Conservation (phyloP, 2,888 invertebrate genomes). For the Thysanoteuthis rhombus region DNA sequence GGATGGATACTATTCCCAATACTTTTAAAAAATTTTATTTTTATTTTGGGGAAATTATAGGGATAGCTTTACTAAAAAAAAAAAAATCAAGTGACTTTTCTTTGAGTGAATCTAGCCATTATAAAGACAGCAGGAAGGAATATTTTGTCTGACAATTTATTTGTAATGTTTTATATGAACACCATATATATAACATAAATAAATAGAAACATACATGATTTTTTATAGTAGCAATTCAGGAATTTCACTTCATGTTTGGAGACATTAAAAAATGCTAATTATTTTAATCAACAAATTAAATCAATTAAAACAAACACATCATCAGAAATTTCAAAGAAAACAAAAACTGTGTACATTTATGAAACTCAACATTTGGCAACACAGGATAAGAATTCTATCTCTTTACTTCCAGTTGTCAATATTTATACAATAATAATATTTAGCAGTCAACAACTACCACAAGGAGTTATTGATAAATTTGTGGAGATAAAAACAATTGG, state of each 20-base stretch:
- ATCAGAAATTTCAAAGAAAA: neutral
- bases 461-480: neutral
- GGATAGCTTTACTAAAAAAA: neutral
- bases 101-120: neutral
- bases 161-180: neutral
- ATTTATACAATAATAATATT: neutral
- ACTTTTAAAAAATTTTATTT: neutral
- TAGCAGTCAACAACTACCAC: neutral
- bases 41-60: neutral
- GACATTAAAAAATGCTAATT: neutral
- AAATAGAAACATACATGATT: neutral
- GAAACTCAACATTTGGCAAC: neutral
- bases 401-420: neutral
- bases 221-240: neutral
- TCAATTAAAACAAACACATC: neutral
- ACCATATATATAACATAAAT: neutral
- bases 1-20: neutral
- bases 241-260: neutral
- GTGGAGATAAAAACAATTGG: neutral
- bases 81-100: neutral
- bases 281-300: neutral
- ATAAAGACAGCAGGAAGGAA: neutral
- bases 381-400: neutral
- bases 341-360: neutral
- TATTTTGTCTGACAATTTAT: neutral